Conservation (phyloP, 2,113 vertebrate genomes). For the Dipodomys stephensi region DNA sequence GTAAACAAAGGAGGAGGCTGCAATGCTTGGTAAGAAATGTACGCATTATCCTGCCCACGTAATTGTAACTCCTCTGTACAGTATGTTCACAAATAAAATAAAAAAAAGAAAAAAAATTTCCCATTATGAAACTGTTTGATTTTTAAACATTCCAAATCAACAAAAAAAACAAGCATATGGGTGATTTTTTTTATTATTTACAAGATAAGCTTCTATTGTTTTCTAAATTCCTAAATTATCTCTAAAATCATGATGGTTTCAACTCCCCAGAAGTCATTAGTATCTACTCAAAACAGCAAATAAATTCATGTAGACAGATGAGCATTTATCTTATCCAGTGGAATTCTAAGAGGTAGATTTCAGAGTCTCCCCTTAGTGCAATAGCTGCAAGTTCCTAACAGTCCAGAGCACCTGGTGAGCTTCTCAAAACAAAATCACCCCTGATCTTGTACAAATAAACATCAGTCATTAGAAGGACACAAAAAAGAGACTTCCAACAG, state of each 20-base stretch:
- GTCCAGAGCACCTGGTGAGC: background rate
- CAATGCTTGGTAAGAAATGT: no score
- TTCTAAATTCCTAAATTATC: conserved; percentile 41
- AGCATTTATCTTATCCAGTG: conserved; percentile 30
- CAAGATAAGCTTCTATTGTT: conserved; percentile 19
- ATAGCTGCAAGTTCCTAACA: background rate
- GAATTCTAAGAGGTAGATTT: background rate
- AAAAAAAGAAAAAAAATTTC: no score
- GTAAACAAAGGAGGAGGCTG: no score
- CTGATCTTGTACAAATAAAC: background rate
- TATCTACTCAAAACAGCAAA: conserved; percentile 20
- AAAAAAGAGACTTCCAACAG: background rate
- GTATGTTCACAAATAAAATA: no score
- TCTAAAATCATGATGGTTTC: conserved; percentile 3
- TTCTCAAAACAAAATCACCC: background rate
- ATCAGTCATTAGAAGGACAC: background rate
- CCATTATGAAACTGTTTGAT: conserved; percentile 19
- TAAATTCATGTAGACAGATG: conserved; percentile 35
- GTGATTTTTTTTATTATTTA: background rate
- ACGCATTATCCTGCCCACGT: no score
- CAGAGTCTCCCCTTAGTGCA: background rate
- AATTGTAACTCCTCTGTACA: no score
- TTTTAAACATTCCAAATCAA: conserved; percentile 32
- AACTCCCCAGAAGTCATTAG: background rate
- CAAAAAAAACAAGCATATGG: background rate